Evolutionary conservation across 1,140 invertebrate species (phyloP).

Genomic region (Aplysia californica): DNA sequence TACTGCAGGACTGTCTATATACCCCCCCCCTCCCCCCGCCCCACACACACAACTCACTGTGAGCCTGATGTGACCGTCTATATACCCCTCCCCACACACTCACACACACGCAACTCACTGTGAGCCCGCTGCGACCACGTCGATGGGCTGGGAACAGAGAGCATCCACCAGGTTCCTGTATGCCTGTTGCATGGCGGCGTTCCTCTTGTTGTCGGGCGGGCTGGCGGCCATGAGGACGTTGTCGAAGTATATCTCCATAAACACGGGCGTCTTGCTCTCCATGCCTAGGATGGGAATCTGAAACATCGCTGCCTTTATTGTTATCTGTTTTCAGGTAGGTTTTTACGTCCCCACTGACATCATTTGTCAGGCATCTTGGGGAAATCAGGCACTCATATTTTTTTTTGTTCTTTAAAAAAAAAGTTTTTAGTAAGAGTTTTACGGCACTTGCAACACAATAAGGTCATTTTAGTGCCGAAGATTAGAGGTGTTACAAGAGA

Average conservation of each 20-base stretch:
- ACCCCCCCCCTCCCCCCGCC: neutral
- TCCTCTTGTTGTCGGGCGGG: neutral
- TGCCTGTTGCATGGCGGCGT: conserved; percentile 4
- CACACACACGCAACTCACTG: neutral
- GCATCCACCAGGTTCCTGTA: neutral
- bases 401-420: neutral
- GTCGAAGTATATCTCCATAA: conserved; percentile 20
- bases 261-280: conserved; percentile 14
- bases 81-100: too few relatives aligned
- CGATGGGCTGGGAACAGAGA: neutral
- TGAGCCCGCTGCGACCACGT: neutral
- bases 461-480: too few relatives aligned
- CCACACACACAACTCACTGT: neutral
- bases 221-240: conserved; percentile 5
- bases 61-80: neutral
- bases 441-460: too few relatives aligned
- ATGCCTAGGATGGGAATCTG: neutral
- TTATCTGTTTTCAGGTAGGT: too few relatives aligned
- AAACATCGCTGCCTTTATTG: too few relatives aligned
- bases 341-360: neutral
- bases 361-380: neutral
- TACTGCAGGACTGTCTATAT: neutral
- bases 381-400: neutral
- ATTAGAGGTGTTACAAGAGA: too few relatives aligned
- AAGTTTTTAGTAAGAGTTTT: too few relatives aligned